A percentile compares a stretch with the other conserved stretches of the same genome.
Conservation (phyloP, 37 sponge, comb jelly and placozoan genomes). For the Cladorhizidae sp. region DNA sequence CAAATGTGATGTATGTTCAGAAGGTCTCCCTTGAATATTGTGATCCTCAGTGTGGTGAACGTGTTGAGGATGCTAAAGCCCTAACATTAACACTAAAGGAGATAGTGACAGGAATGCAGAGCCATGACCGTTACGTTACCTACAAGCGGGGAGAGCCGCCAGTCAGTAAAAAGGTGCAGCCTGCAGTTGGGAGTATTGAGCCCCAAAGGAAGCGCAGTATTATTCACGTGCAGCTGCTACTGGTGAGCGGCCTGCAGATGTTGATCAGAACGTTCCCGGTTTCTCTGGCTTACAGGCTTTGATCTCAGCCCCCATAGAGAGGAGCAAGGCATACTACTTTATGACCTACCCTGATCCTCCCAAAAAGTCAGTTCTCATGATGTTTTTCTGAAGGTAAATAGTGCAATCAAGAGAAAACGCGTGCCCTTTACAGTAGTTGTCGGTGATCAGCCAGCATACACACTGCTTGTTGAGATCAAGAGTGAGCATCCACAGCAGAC, state of each 20-base stretch:
- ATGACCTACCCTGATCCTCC: no score
- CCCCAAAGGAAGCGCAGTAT: not conserved
- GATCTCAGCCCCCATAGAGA: no score
- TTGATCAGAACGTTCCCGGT: not conserved
- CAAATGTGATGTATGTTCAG: no score
- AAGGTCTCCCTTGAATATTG: no score
- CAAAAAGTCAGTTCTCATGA: no score
- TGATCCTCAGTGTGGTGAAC: not conserved
- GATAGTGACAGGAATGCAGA: no score
- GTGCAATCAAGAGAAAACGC: no score
- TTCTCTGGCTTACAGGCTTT: not conserved
- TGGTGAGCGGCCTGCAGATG: not conserved
- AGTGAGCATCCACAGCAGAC: not conserved
- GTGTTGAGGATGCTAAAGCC: not conserved
- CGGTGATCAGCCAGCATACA: no score
- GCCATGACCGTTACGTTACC: not conserved
- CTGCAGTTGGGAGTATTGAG: not conserved
- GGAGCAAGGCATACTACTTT: not conserved
- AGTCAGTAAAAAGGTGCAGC: not conserved
- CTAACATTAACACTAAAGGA: not conserved
- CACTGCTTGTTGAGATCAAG: no score
- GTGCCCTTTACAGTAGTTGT: no score
- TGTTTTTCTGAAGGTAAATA: no score
- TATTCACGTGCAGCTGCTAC: not conserved
- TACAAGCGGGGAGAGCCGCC: not conserved